These are phyloP conservation scores for Caenorhabditis panamensis DNA, from an alignment of 2,888 invertebrate species.

Conservation along the genomic window DNA sequence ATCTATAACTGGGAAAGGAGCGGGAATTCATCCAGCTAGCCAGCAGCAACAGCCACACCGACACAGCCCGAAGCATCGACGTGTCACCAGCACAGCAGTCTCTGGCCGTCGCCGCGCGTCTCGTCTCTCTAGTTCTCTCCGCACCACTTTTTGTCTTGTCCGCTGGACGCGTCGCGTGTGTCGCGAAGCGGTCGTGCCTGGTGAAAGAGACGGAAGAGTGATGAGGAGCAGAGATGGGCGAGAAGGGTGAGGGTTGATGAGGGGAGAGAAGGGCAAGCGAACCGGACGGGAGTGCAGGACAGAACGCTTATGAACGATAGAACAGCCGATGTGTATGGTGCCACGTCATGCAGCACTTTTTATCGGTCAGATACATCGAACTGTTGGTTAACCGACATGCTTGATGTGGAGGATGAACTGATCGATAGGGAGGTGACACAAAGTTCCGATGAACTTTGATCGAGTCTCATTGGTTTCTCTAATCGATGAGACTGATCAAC, in stretches of 20 bases:
- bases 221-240: conserved; percentile 11
- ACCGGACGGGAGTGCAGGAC: conserved; percentile 24
- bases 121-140: too few relatives aligned
- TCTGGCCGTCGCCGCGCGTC: conserved; percentile 29
- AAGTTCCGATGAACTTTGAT: not conserved
- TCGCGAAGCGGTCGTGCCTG: conserved; percentile 45
- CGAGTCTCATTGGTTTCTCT: not conserved
- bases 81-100: conserved; percentile 54
- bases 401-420: not conserved
- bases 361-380: not conserved
- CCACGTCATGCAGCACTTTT: conserved; percentile 22
- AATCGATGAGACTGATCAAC: not conserved
- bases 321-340: not conserved
- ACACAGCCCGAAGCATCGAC: conserved; percentile 29
- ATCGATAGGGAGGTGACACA: not conserved
- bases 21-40: conserved; percentile 39
- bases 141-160: conserved; percentile 50
- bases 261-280: conserved; percentile 14
- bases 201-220: not conserved
- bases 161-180: conserved; percentile 54
- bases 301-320: conserved; percentile 13
- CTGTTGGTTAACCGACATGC: not conserved
- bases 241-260: conserved; percentile 12
- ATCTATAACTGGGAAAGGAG: conserved; percentile 39
- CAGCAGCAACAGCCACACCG: conserved; percentile 38